phyloP scores from a whole-genome alignment of 2,113 vertebrate species.

The Mormoops blainvillei region DNA sequence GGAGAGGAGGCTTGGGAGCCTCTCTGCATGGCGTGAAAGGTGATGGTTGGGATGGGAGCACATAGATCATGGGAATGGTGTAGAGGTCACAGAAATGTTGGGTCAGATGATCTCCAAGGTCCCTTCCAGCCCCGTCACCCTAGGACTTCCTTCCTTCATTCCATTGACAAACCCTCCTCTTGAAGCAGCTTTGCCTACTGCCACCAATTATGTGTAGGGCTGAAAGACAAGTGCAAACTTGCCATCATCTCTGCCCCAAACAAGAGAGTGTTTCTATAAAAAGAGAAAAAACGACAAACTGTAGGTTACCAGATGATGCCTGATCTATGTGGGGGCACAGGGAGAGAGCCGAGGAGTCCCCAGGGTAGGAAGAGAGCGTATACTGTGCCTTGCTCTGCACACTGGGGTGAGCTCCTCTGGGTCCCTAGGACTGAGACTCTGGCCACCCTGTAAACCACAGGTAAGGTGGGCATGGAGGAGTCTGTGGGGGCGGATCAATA shows the following conservation, averaged over 20 bases:
- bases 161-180: slow-evolving; percentile 47
- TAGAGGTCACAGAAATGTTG: not conserved
- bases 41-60: not conserved
- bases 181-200: slow-evolving; percentile 19
- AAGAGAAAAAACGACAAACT: not conserved
- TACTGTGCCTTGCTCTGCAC: not conserved
- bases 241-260: slow-evolving; percentile 61
- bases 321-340: not conserved
- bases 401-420: not conserved
- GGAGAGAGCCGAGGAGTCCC: not conserved
- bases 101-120: not conserved
- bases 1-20: not conserved
- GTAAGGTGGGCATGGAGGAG: not conserved
- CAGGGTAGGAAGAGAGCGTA: not conserved
- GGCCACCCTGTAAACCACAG: not conserved
- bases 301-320: slow-evolving; percentile 15
- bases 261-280: slow-evolving; percentile 7
- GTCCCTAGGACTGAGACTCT: not conserved
- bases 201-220: slow-evolving; percentile 49
- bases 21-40: not conserved
- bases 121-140: slow-evolving; percentile 1
- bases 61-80: not conserved
- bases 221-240: slow-evolving; percentile 65
- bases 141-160: slow-evolving; percentile 32
- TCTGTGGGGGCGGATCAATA: not conserved